These are phyloP conservation scores for Stegodyphus mimosarum DNA, from an alignment of 1,140 invertebrate genomes.

Conservation along the genomic window DNA sequence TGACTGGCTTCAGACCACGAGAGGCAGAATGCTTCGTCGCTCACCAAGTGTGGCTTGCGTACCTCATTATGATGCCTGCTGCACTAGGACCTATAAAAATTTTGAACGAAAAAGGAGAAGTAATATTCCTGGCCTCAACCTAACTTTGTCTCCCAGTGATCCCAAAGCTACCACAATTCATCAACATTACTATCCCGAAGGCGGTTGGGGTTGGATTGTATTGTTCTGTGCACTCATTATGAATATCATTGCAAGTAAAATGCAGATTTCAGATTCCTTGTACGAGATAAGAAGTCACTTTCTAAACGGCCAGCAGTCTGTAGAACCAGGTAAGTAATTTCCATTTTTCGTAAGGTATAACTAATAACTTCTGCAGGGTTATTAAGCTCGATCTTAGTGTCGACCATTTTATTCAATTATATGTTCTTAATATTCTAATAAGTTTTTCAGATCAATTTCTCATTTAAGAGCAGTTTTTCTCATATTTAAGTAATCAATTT, in stretches of 20 bases:
- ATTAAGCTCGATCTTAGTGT: too few relatives aligned
- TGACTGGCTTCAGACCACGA: background rate
- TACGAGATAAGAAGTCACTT: conserved; percentile 64
- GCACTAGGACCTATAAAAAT: background rate
- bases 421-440: too few relatives aligned
- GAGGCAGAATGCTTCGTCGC: background rate
- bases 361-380: too few relatives aligned
- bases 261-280: conserved; percentile 82
- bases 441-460: too few relatives aligned
- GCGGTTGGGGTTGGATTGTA: conserved; percentile 91
- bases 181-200: conserved; percentile 71
- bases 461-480: too few relatives aligned
- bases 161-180: conserved; percentile 72
- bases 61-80: conserved; percentile 8
- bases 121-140: conserved; percentile 56
- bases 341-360: too few relatives aligned
- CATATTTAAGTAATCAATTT: too few relatives aligned
- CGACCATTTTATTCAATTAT: too few relatives aligned
- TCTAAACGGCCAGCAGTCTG: background rate
- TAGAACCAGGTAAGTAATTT: conserved; percentile 38
- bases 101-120: conserved; percentile 7
- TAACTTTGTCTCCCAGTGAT: conserved; percentile 52
- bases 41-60: conserved; percentile 26
- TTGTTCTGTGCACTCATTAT: conserved; percentile 87
- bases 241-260: conserved; percentile 83